Evolutionary conservation across 2,797 vertebrate genomes (phyloP), one percentile per base, ranked within the genome.

Genomic region (Ctenochaetus hawaiiensis): DNA sequence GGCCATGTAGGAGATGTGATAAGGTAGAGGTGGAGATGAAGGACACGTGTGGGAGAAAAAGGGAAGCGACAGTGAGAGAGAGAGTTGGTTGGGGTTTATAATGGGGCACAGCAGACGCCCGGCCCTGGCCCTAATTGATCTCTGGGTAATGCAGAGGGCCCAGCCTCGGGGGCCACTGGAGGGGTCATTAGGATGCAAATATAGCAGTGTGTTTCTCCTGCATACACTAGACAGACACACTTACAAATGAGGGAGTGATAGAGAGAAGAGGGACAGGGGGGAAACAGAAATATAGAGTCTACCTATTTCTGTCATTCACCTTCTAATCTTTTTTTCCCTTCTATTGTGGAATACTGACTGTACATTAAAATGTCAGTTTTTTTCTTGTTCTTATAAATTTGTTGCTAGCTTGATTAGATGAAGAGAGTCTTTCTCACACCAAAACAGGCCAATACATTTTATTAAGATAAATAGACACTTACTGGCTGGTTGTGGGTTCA

Each of bases 131-230:
- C 91, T 95, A 95, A 95, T 95, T 95, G 95, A 95, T 95, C 95
- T 95, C 94, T 91, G 90, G 95, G 93, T 92, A 93, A 90, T 90
- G 93, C 90, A 89, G 83, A 92, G 91, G 92, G 92, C 91, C 89
- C 87, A 75, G 91, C 92, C 94, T 93, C 86, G 52, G 93, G 94
- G 93, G 92, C 91, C 93, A 89, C 84, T 90, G 89, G 90, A 91
- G 90, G 90, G 92, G 92, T 94, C 93, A 94, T 95, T 95, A 95
- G 93, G 90, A 95, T 95, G 94, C 95, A 95, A 95, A 95, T 95
- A 92, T 90, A 91, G 78, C 86, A 80, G 82, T 67, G 86, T 88
- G 89, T 84, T 93, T 77, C 88, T 93, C 75, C 67, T 85, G 88
- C 85, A 82, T 77, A 85, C 52, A 43, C 77, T 51, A 81, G 85